Base-by-base conservation (phyloP, 2,888 invertebrate species). In the Drosophila nr. perissopoda region DNA sequence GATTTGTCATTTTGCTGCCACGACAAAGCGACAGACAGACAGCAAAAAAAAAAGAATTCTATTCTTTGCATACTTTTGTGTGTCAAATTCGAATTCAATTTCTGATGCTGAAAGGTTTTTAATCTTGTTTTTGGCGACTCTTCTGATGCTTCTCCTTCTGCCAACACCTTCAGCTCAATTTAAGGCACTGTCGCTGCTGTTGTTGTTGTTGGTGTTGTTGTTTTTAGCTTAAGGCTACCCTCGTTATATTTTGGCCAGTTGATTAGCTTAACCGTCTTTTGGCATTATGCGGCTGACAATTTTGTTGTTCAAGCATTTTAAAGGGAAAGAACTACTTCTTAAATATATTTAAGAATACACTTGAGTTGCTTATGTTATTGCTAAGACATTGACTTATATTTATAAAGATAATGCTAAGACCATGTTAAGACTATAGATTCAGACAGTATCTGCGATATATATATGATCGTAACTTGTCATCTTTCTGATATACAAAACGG, bases 1-100 rank as follows among this genome's bases (percentile, higher is more conserved):
- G 90, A 89, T 87, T 87, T 87, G 87, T 87, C 87, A 90, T 90
- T 90, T 90, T 66, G 74, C 89, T 88, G 87, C 86, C 89, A 82
- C 69, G 78, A 73, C 68, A 75, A 63, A 56, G 51, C 75, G 61
- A 59, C 75, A 58, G 61, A 29, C 40, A 45, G 45, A 45, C 13
- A 45, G 48, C 11, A 33, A 57, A 53, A 60, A 69, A 65, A 59
- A 60, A 63, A 69, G 65, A 42, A 67, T 76, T 79, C 79, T 71
- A 84, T 89, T 84, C 80, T 73, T 78, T 80, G 87, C 90, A 87
- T 87, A 82, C 78, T 87, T 87, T 75, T 87, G 89, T 89, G 90
- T 87, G 82, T 81, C 87, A 89, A 88, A 88, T 90, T 88, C 80
- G 77, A 87, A 87, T 87, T 87, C 89, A 87, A 90, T 87, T 87